These are phyloP conservation scores for Callinectes sapidus DNA, from an alignment of 2,888 invertebrate species.

Conservation along the genomic window DNA sequence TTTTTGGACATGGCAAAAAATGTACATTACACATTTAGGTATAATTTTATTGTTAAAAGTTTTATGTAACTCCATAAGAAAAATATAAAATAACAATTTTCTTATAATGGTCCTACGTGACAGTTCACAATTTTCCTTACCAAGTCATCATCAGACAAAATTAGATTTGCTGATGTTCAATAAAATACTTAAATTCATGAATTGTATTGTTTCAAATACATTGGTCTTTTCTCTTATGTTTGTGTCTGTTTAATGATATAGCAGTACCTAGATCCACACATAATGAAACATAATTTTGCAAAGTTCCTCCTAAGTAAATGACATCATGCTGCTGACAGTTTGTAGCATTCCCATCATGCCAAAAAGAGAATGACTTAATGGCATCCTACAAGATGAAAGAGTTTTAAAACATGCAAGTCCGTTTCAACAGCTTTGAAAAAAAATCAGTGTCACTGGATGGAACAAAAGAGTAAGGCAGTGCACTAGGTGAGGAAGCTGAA, in stretches of 20 bases:
- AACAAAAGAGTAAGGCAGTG: not conserved
- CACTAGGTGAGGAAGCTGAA: not conserved
- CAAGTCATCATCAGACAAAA: constrained; percentile 39
- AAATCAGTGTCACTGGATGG: not conserved
- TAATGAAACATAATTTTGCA: constrained; percentile 6
- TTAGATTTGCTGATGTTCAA: constrained; percentile 36
- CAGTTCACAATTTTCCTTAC: constrained; percentile 15
- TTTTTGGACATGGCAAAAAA: not conserved
- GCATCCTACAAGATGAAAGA: not conserved
- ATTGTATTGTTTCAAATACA: not conserved
- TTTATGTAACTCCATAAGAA: constrained; percentile 22
- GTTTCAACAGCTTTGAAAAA: not conserved
- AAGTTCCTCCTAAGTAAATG: not conserved
- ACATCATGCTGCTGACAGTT: not conserved
- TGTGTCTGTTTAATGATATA: not conserved
- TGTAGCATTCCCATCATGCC: not conserved
- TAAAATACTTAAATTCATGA: not conserved
- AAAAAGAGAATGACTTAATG: not conserved
- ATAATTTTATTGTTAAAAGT: constrained; percentile 46
- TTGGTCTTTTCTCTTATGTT: constrained; percentile 50
- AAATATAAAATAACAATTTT: constrained; percentile 39
- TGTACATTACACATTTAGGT: not conserved
- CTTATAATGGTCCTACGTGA: constrained; percentile 9
- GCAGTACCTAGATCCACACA: constrained; percentile 33
- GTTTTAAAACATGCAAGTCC: not conserved